Evolutionary conservation across 2,888 invertebrate genomes (phyloP).

Genomic region (Agrenia bidenticulata): DNA sequence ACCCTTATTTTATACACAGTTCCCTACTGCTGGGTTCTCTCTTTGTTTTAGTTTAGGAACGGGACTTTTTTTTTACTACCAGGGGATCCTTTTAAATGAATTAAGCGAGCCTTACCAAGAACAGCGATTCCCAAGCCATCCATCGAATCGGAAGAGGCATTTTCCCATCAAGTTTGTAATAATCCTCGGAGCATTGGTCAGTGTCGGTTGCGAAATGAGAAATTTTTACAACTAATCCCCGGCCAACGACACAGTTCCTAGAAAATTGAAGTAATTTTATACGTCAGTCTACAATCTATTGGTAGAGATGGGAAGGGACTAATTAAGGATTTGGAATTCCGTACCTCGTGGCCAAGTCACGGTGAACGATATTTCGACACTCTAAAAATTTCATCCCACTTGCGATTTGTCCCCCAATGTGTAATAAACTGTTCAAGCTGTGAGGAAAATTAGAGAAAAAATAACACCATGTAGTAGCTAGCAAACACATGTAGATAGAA

Average conservation of each 20-base stretch:
- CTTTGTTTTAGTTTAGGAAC: not conserved
- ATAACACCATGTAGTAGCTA: too few relatives aligned
- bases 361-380: conserved; percentile 84
- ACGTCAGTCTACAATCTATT: too few relatives aligned
- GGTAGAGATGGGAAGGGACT: too few relatives aligned
- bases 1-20: too few relatives aligned
- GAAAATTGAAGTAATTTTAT: too few relatives aligned
- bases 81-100: too few relatives aligned
- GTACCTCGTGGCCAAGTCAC: conserved; percentile 83
- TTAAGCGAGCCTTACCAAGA: conserved; percentile 64
- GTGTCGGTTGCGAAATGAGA: conserved; percentile 83
- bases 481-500: too few relatives aligned
- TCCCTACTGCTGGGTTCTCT: too few relatives aligned
- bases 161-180: conserved; percentile 79
- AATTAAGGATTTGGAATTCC: not conserved
- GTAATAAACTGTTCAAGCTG: conserved; percentile 65
- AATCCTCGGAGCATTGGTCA: conserved; percentile 75
- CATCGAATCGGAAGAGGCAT: conserved; percentile 80
- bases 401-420: conserved; percentile 80
- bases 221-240: conserved; percentile 77
- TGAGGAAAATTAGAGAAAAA: conserved; percentile 14
- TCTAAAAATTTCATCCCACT: conserved; percentile 88
- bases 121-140: conserved; percentile 86
- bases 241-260: conserved; percentile 83
- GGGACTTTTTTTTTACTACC: not conserved